phyloP scores from a whole-genome alignment of 2,113 vertebrate genomes.

The Bambusicola thoracicus region DNA sequence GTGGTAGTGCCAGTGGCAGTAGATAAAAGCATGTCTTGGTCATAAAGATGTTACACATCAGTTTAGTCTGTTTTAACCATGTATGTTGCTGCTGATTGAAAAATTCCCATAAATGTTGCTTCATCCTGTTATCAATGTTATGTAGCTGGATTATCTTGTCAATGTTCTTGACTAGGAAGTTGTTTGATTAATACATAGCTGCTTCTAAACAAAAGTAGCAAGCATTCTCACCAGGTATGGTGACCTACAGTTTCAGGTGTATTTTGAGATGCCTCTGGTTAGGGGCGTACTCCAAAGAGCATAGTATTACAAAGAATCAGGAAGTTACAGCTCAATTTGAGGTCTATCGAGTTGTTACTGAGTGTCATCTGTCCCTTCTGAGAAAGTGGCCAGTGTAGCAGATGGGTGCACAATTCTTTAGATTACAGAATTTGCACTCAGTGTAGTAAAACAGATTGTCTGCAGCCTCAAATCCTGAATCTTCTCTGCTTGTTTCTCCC shows the following conservation, averaged over 20 bases:
- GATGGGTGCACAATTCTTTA: not conserved
- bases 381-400: not conserved
- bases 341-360: accelerated
- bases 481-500: not conserved
- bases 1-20: not conserved
- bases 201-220: not conserved
- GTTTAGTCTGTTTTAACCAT: not conserved
- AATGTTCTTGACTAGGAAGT: not conserved
- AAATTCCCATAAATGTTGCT: not conserved
- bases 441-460: not conserved
- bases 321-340: not conserved
- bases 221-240: not conserved
- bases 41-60: not conserved
- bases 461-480: not conserved
- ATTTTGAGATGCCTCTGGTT: not conserved
- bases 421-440: not conserved
- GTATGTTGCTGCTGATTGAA: not conserved
- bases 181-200: not conserved
- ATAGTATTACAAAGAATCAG: not conserved
- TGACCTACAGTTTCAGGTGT: not conserved
- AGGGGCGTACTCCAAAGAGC: not conserved
- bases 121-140: not conserved
- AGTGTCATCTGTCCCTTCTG: not conserved
- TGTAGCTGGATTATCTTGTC: not conserved
- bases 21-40: not conserved